Base-by-base conservation (phyloP, 2,113 vertebrate species). In the Bufo bufo region DNA sequence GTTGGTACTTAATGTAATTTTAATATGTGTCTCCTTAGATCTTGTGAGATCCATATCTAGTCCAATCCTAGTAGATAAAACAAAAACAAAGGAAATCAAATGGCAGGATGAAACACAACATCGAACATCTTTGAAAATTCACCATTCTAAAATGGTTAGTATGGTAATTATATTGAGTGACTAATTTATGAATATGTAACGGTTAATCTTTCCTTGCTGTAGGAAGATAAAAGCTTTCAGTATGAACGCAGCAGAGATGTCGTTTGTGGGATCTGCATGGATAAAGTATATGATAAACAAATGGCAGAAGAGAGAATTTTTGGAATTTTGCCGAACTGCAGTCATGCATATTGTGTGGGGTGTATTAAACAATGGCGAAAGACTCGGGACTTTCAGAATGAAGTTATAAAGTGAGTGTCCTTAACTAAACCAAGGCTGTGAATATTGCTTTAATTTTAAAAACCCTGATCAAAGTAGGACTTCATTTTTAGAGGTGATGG, bases 221-320 rank as follows among this genome's bases (percentile, higher is more conserved):
- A 83, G 86, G 79, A n/a, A 9, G 69, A 49, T 50, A 52, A 54
- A 59, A 54, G 75, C 10, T 14, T 33, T 20, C 79, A 63, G 13
- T 83, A 82, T 78, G 65, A 90, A 17, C 90, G 91, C 85, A 97
- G 96, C 49, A 93, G 92, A 92, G 91, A 95, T 0, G 23, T 97
- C 14, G 91, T 94, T 74, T 98, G 97, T 9, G 97, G 97, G 16
- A 97, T 98, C 93, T 98, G 97, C 92, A 97, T 98, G 97, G 97
- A 98, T 89, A 96, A 94, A n/a, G 96, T 97, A 71, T 97, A 96
- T 1, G 97, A 96, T 90, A 98, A 98, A 90, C 10, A 85, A 0
- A 88, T 92, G 45, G 83, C 77, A 0, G 89, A 93, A 11, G 91
- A 96, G 66, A 71, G 92, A 0, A 83, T 96, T 17, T 99, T 98